Evolutionary conservation across 2,113 vertebrate genomes (phyloP), one percentile per base, ranked within the genome.

Genomic region (Thalassarche chlororhynchos): DNA sequence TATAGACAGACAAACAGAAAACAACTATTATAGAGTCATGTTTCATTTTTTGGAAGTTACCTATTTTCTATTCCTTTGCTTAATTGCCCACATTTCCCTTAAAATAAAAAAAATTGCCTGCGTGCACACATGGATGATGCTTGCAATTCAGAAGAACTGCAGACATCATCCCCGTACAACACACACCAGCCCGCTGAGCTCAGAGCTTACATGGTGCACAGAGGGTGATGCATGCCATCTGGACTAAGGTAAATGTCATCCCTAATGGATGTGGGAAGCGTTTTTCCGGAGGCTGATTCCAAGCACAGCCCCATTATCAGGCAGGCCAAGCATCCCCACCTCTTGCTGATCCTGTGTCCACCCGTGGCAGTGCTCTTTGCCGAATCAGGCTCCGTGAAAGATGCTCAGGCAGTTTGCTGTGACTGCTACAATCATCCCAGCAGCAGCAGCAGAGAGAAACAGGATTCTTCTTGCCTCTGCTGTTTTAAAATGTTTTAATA

Each of bases 101-200:
- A 24, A 93, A 54, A 49, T 26, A 25, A 26, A 60, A 17, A 40
- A 24, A 23, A 55, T 9, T 52, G 4, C 20, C n/a, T 70, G 5
- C 2, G 3, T 64, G 12, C 24, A 61, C 15, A 42, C 11, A 10
- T 29, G 51, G 17, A 9, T 87, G 72, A 25, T 24, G 36, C 16
- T 25, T 47, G 36, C 38, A 36, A 11, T 38, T 71, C n/a, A 20
- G 57, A 75, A 57, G 55, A 92, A 4, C 28, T 42, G 26, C 32
- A 34, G 9, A 8, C 58, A 15, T 14, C n/a, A 23, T 66, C 58
- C 34, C 15, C 2, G 0, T 2, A 8, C 18, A 46, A 13, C 52
- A n/a, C n/a, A n/a, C 42, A 51, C 14, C 25, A 34, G 42, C 25
- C 26, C 34, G 57, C 64, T 75, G 52, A 90, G 58, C 58, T 91